Percentiles rank a stretch among this genome's conserved stretches.
Conservation (phyloP, 2,797 vertebrate species). For the Luscinia megarhynchos region DNA sequence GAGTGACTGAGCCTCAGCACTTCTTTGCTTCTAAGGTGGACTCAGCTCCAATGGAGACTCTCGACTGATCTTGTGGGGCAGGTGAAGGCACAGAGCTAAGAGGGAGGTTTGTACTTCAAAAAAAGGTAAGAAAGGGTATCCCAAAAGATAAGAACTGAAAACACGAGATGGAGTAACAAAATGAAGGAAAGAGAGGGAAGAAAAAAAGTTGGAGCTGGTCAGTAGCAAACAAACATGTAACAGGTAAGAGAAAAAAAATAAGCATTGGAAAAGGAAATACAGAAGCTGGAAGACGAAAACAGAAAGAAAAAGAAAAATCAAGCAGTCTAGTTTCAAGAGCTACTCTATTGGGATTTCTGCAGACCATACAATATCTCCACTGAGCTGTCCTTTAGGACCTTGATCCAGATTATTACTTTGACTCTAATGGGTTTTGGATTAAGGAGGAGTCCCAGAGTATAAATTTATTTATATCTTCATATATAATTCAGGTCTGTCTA, state of each 20-base stretch:
- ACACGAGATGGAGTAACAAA: not conserved
- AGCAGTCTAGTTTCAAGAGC: not conserved
- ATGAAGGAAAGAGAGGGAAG: rapidly evolving
- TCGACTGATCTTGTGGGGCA: not conserved
- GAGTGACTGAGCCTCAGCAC: not conserved
- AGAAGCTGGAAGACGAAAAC: not conserved
- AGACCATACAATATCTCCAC: not conserved
- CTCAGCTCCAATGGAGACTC: not conserved
- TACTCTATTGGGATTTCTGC: not conserved
- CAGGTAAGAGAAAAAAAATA: not conserved
- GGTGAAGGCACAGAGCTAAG: not conserved
- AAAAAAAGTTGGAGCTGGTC: no score
- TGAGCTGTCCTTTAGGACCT: not conserved
- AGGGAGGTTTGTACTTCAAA: not conserved
- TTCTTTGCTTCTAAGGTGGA: not conserved
- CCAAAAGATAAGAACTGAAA: not conserved
- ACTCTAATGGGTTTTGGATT: not conserved
- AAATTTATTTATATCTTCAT: not conserved
- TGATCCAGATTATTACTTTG: not conserved
- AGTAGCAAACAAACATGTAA: not conserved
- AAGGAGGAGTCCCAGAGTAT: not conserved
- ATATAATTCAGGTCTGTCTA: constrained; percentile 7
- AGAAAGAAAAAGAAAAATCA: rapidly evolving
- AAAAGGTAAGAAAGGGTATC: not conserved
- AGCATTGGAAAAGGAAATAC: not conserved